Evolutionary conservation across 2,888 invertebrate species (phyloP), one percentile per base, ranked within the genome.

Genomic region (Agrypnus murinus): DNA sequence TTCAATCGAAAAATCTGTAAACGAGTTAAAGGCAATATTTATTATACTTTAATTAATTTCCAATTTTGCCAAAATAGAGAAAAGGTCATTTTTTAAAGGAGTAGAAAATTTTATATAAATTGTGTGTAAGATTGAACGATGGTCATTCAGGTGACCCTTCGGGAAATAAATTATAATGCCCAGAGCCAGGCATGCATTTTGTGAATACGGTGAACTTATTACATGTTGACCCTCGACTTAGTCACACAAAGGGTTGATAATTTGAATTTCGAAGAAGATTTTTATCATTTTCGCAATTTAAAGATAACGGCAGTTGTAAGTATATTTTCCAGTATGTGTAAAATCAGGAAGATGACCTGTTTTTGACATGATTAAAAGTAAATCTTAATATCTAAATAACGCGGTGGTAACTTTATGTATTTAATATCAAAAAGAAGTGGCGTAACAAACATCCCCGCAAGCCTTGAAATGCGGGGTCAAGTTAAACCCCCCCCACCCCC

Each of bases 101-200:
- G 1, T 12, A 2, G 38, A 12, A 40, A 12, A 40, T 40, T 40
- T 25, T 25, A 25, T 25, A 25, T 12, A 12, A 12, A 40, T 4
- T 1, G 38, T 12, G 14, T n/a, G 17, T 46, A 25, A 25, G 17
- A 46, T 46, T 9, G 46, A 15, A 46, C n/a, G 38, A 14, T 40
- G 40, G 40, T 40, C 40, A 40, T 40, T 40, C 40, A 40, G 40
- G 40, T 40, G 40, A 14, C 46, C 17, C 12, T 46, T 46, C 7
- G 17, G 46, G 46, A 46, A 46, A 46, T 46, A 46, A 46, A 15
- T 46, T 46, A 46, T 46, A 15, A 46, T 17, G 4, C n/a, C 8
- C 17, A 46, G 9, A 19, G 17, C 15, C 10, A 17, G 15, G 14
- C 17, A 46, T 25, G 14, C 17, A 46, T 25, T 25, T 46, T 46